Percentiles rank a stretch among this genome's conserved stretches.
These are phyloP conservation scores for Polypedilum vanderplanki DNA, from an alignment of 1,140 invertebrate species.

Conservation along the genomic window DNA sequence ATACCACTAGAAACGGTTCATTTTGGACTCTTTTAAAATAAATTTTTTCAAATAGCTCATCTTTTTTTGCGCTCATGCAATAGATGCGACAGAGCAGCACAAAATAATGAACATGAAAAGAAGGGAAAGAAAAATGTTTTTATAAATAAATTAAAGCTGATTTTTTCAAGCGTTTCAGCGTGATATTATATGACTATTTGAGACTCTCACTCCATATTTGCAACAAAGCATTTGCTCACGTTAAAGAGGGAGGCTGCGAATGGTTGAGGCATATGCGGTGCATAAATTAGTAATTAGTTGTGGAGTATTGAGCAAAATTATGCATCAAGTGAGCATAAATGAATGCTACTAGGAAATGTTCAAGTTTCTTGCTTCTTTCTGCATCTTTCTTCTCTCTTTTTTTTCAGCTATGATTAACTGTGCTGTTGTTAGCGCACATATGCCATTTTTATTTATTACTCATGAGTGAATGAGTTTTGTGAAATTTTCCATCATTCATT, in stretches of 20 bases:
- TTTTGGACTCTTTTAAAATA: neutral
- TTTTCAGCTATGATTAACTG: constrained; percentile 12
- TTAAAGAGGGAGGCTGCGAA: neutral
- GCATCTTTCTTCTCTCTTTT: neutral
- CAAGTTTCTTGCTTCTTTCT: neutral
- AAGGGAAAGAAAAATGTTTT: neutral
- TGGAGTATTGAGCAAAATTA: constrained; percentile 21
- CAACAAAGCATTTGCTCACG: neutral
- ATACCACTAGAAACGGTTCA: neutral
- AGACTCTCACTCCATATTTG: neutral
- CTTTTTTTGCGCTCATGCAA: neutral
- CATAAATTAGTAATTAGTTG: constrained; percentile 27
- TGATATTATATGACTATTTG: constrained; percentile 1
- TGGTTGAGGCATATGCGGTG: neutral
- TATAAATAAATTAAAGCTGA: constrained; percentile 16
- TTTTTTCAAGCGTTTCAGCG: constrained; percentile 10
- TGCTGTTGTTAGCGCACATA: neutral
- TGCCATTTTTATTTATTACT: neutral
- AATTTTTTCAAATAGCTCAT: neutral
- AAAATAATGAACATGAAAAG: constrained; percentile 14
- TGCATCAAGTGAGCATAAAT: constrained; percentile 11
- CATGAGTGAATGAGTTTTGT: too few species aligned
- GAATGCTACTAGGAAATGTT: constrained; percentile 15
- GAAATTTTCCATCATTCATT: too few species aligned
- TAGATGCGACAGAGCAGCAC: constrained; percentile 23